Conservation (phyloP, 2,888 invertebrate species). For the Synergus gifuensis region DNA sequence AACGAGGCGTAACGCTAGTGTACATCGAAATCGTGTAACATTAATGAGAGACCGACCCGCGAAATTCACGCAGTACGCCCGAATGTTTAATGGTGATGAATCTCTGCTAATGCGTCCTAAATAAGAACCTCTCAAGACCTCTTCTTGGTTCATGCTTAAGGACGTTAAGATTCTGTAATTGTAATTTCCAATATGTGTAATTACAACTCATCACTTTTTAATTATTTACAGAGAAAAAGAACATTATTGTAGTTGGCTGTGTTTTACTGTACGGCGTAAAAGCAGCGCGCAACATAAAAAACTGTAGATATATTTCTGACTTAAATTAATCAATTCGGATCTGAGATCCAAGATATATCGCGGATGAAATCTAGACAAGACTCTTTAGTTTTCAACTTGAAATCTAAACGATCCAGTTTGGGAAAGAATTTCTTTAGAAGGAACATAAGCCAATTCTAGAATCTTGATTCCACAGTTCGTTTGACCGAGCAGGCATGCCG, state of each 20-base stretch:
- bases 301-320: neutral
- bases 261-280: no score
- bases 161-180: neutral
- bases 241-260: no score
- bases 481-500: neutral
- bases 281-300: no score
- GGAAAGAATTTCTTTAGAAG: neutral
- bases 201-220: neutral
- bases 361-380: neutral
- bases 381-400: neutral
- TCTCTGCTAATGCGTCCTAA: constrained; percentile 11
- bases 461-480: constrained; percentile 12
- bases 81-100: constrained; percentile 46
- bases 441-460: constrained; percentile 17
- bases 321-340: neutral
- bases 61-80: constrained; percentile 47
- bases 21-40: constrained; percentile 51
- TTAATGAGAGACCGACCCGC: constrained; percentile 57
- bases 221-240: no score
- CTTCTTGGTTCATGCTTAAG: neutral
- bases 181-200: neutral
- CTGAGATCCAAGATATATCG: neutral
- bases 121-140: neutral
- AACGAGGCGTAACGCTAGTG: constrained; percentile 68
- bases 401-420: neutral